These are phyloP conservation scores for Lordiphosa andalusiaca DNA, from an alignment of 2,888 invertebrate genomes.

Conservation along the genomic window DNA sequence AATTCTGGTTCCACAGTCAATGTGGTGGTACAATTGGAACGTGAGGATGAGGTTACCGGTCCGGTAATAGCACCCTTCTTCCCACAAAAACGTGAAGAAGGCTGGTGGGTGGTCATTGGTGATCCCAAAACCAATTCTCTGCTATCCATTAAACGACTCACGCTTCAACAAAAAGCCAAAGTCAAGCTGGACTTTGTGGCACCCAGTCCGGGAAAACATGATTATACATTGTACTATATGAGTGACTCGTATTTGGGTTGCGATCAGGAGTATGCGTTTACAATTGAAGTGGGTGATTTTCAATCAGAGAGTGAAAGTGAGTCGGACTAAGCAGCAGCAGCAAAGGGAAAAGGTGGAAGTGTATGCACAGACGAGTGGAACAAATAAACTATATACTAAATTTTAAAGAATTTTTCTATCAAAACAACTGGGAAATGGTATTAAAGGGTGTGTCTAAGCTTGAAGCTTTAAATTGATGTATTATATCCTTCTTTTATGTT, in stretches of 20 bases:
- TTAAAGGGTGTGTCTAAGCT: too few relatives aligned
- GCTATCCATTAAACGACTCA: conserved; percentile 97
- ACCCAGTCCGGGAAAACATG: conserved; percentile 92
- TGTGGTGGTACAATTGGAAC: conserved; percentile 93
- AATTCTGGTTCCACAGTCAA: conserved; percentile 92
- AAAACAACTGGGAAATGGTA: too few relatives aligned
- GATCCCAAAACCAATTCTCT: conserved; percentile 96
- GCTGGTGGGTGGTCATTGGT: conserved; percentile 99
- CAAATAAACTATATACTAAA: neutral
- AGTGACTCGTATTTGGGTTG: conserved; percentile 99
- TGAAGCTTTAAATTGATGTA: too few relatives aligned
- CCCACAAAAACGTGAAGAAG: conserved; percentile 95
- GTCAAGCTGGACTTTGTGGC: conserved; percentile 90
- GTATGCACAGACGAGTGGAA: neutral
- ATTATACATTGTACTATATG: conserved; percentile 98
- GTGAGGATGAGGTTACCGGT: conserved; percentile 98
- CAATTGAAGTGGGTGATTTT: conserved; percentile 89
- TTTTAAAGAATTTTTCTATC: conserved; percentile 8
- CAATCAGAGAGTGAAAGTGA: conserved; percentile 83
- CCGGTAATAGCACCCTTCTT: conserved; percentile 99
- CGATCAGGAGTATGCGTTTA: conserved; percentile 99
- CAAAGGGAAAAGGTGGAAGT: too few relatives aligned
- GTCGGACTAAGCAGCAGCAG: conserved; percentile 81
- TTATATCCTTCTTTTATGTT: too few relatives aligned
- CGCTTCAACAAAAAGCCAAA: conserved; percentile 95